A percentile compares a stretch with the other conserved stretches of the same genome.
Evolutionary conservation across 2,113 vertebrate genomes (phyloP).

Genomic region (Chloropsis cyanopogon): DNA sequence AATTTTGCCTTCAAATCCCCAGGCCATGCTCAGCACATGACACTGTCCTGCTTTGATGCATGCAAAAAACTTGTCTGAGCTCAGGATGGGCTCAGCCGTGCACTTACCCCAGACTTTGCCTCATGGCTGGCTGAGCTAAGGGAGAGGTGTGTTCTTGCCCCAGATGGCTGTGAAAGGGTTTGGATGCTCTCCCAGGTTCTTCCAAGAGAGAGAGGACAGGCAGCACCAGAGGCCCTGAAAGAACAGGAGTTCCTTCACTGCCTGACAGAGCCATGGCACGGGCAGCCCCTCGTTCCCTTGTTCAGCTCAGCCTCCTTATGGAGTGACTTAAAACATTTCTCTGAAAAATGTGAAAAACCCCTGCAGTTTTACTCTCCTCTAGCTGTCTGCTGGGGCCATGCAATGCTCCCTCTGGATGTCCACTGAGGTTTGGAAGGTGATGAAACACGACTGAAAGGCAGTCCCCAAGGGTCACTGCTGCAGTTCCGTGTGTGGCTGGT

Average conservation of each 20-base stretch:
- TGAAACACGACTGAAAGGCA: background rate
- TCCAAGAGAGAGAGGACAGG: background rate
- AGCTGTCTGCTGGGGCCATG: background rate
- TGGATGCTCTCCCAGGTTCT: background rate
- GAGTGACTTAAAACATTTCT: background rate
- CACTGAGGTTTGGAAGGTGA: background rate
- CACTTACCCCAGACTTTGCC: background rate
- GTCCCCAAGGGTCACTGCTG: background rate
- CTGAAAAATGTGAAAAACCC: background rate
- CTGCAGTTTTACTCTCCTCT: background rate
- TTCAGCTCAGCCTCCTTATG: background rate
- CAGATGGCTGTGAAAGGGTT: background rate
- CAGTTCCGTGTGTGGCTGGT: background rate
- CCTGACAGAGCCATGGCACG: accelerated
- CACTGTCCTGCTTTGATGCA: background rate
- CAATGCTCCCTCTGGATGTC: background rate
- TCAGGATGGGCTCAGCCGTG: background rate
- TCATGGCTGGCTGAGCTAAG: background rate
- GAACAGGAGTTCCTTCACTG: background rate
- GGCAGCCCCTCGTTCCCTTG: accelerated
- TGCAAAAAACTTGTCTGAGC: background rate
- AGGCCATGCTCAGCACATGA: background rate
- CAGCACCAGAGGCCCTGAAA: background rate
- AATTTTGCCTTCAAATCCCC: background rate
- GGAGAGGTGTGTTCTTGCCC: background rate